phyloP scores from a whole-genome alignment of 2,888 invertebrate genomes.

The Drosophila stalkeri region DNA sequence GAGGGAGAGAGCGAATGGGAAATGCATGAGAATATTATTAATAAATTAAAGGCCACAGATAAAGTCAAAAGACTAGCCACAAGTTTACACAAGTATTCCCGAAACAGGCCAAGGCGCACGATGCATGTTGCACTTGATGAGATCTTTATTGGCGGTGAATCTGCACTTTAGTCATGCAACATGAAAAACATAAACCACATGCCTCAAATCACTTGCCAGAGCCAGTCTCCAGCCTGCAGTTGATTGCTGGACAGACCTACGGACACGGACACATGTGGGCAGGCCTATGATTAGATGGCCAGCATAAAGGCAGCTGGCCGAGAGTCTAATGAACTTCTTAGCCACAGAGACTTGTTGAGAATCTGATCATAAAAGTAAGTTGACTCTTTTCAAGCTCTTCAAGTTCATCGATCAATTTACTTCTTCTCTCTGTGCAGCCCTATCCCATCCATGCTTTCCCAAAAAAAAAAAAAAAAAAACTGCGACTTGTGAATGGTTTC shows the following conservation, averaged over 20 bases:
- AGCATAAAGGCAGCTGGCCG: constrained; percentile 23
- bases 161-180: constrained; percentile 45
- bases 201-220: constrained; percentile 44
- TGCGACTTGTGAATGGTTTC: constrained; percentile 39
- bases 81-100: constrained; percentile 68
- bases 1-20: constrained; percentile 52
- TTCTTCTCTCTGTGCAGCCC: not conserved
- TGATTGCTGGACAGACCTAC: constrained; percentile 41
- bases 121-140: constrained; percentile 78
- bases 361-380: constrained; percentile 11
- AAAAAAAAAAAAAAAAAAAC: constrained; percentile 12
- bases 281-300: constrained; percentile 60
- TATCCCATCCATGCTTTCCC: constrained; percentile 26
- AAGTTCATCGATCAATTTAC: not conserved
- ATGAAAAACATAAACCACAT: constrained; percentile 62
- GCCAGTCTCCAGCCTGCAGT: constrained; percentile 12
- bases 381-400: not conserved
- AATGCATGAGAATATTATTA: constrained; percentile 78
- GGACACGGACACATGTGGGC: constrained; percentile 31
- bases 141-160: constrained; percentile 74
- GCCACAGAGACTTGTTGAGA: not conserved
- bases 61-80: constrained; percentile 68
- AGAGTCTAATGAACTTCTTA: constrained; percentile 42
- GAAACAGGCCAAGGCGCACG: constrained; percentile 48
- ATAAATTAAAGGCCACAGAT: constrained; percentile 80